phyloP scores from a whole-genome alignment of 1,140 invertebrate genomes.

The Uloborus diversus region DNA sequence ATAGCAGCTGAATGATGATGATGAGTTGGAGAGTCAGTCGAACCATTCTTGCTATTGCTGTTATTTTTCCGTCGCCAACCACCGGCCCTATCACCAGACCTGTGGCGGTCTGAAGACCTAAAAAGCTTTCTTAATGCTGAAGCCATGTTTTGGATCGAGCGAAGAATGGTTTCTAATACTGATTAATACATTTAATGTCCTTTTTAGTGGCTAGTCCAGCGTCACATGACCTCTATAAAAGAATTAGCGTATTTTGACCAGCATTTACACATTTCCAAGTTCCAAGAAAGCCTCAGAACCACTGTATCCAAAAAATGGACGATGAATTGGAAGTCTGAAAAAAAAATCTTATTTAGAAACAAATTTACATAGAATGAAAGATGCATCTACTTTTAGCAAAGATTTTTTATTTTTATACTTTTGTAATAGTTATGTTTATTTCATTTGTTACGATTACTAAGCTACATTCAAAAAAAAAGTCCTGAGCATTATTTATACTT shows the following conservation, averaged over 20 bases:
- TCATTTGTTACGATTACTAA: too few species aligned
- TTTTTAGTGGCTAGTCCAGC: background rate
- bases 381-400: too few species aligned
- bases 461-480: too few species aligned
- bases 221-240: conserved; percentile 20
- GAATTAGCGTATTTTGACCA: background rate
- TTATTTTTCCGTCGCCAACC: conserved; percentile 16
- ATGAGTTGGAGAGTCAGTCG: conserved; percentile 33
- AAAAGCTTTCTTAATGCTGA: conserved; percentile 80
- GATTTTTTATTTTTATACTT: too few species aligned
- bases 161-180: conserved; percentile 27
- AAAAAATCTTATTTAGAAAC: too few species aligned
- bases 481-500: too few species aligned
- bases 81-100: conserved; percentile 66
- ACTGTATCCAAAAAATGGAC: too few species aligned
- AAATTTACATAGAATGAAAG: too few species aligned
- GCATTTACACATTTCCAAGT: background rate
- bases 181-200: conserved; percentile 24
- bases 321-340: background rate
- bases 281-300: too few species aligned
- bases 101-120: conserved; percentile 71
- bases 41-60: conserved; percentile 15
- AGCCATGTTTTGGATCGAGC: conserved; percentile 67
- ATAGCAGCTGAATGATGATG: conserved; percentile 50
- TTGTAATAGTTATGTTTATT: too few species aligned